Evolutionary conservation across 2,113 vertebrate species (phyloP), one percentile per base, ranked within the genome.

Genomic region (Manacus vitellinus): DNA sequence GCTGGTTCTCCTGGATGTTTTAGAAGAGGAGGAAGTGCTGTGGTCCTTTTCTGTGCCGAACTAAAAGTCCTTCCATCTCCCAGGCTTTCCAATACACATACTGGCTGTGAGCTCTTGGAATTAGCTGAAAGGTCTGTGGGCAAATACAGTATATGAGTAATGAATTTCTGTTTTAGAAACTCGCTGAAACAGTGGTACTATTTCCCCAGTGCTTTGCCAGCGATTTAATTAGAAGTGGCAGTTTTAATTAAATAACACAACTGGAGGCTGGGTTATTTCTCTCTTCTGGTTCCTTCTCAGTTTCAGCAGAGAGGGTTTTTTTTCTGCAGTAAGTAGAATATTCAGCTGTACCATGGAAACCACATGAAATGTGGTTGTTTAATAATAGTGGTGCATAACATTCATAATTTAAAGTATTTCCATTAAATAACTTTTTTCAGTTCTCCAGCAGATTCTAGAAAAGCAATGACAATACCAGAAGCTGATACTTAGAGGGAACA

Each of bases 181-280:
- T 10, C 33, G 21, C 28, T 73, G 0, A 39, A 77, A 41, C 73
- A 63, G 49, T 68, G 31, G 27, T 80, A 85, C 65, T 81, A 9
- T 89, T 75, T 75, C 88, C 85, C 73, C 27, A 54, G 85, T 0
- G 28, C 70, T 79, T 84, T 96, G n/a, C 37, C 4, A 52, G 68
- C 33, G 46, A 35, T 87, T 90, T 89, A 96, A 91, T 96, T 95
- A 85, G 15, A 94, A 76, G 76, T 87, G 68, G 33, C 88, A 91
- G 28, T 87, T 96, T 77, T 93, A 92, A 92, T 95, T 92, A 91
- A 91, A 54, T 80, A 80, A 66, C 44, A 20, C 41, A 52, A 56
- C 20, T 78, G 31, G 30, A 74, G 44, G 8, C 56, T 87, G 77
- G 24, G 44, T 75, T 78, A 44, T 67, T 91, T 90, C 39, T 33